Evolutionary conservation across 1,140 invertebrate genomes (phyloP).

Genomic region (Drosophila parabipectinata): DNA sequence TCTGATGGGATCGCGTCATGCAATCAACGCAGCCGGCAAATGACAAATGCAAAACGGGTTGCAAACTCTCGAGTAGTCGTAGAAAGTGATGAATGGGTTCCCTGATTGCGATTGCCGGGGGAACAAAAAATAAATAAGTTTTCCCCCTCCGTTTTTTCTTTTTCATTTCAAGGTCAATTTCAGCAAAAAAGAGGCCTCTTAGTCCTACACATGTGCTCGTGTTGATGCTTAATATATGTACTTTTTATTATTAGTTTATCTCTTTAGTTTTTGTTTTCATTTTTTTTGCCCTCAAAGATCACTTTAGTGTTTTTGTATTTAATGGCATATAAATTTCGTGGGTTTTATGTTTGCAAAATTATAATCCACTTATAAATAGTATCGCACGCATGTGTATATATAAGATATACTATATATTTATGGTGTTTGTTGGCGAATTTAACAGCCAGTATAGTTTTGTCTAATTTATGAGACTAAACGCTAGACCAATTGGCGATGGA

Average conservation of each 20-base stretch:
- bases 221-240: constrained; percentile 25
- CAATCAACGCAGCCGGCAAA: constrained; percentile 61
- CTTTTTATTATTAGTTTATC: constrained; percentile 27
- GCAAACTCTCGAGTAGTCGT: constrained; percentile 28
- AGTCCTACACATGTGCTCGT: constrained; percentile 43
- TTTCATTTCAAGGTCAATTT: constrained; percentile 42
- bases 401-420: constrained; percentile 15
- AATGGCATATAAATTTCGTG: constrained; percentile 60
- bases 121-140: background rate
- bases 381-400: constrained; percentile 3
- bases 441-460: constrained; percentile 16
- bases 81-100: constrained; percentile 61
- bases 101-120: constrained; percentile 39
- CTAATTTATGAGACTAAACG: constrained; percentile 23
- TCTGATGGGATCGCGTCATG: constrained; percentile 74
- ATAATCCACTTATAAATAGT: constrained; percentile 45
- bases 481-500: constrained; percentile 25
- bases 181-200: constrained; percentile 24
- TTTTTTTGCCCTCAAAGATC: constrained; percentile 18
- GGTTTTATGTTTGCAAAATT: constrained; percentile 45
- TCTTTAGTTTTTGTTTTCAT: constrained; percentile 21
- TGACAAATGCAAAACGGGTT: constrained; percentile 75
- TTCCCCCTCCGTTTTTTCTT: constrained; percentile 15
- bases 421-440: constrained; percentile 15
- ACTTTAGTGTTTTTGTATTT: constrained; percentile 22